Evolutionary conservation across 2,113 vertebrate genomes (phyloP).

Genomic region (Emydocephalus ijimae): DNA sequence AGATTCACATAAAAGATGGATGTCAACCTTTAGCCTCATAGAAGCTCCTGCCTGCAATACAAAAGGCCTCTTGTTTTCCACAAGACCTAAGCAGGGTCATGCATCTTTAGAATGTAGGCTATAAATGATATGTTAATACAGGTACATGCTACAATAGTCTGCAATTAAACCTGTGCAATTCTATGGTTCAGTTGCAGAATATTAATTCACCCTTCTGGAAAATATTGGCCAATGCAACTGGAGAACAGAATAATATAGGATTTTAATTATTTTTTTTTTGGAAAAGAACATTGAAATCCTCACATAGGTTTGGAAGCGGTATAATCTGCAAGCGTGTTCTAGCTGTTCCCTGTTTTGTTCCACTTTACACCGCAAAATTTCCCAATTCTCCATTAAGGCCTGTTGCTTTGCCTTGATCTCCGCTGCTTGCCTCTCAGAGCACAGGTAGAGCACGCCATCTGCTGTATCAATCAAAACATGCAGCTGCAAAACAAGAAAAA

Average conservation of each 20-base stretch:
- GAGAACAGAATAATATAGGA: background rate
- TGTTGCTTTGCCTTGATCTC: constrained; percentile 72
- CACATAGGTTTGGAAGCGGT: constrained; percentile 77
- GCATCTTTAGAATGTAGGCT: background rate
- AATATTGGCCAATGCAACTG: background rate
- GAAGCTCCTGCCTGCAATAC: background rate
- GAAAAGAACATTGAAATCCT: constrained; percentile 31
- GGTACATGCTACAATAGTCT: background rate
- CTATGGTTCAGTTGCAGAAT: background rate
- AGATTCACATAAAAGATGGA: background rate
- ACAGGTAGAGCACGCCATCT: constrained; percentile 58
- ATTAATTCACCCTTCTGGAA: background rate
- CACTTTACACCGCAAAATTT: constrained; percentile 65
- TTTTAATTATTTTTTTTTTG: no score
- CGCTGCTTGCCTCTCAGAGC: constrained; percentile 58
- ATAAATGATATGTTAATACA: background rate
- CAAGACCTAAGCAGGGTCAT: background rate
- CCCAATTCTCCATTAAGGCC: constrained; percentile 77
- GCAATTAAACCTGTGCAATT: background rate
- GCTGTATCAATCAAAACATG: constrained; percentile 77
- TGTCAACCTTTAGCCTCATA: background rate
- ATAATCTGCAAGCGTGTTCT: constrained; percentile 62
- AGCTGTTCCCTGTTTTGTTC: constrained; percentile 72
- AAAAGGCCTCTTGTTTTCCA: background rate
- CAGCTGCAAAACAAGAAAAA: constrained; percentile 63